Evolutionary conservation across 2,888 invertebrate species (phyloP).

Genomic region (Tuberolachnus salignus): DNA sequence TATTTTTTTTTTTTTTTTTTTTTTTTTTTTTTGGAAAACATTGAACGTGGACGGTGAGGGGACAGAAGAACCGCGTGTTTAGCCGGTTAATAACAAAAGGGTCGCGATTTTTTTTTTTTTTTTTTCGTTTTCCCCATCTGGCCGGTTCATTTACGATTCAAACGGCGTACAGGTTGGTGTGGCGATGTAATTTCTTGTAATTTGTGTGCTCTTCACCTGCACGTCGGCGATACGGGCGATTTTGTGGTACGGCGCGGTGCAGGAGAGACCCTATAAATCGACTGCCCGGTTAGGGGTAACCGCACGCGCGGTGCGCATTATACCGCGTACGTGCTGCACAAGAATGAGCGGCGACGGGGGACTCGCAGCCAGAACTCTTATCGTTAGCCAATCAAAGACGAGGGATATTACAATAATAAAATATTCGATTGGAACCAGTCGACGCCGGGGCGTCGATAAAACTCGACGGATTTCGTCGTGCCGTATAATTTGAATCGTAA

Average conservation of each 20-base stretch:
- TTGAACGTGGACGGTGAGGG: no score
- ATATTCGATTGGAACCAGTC: no score
- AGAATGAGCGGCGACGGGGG: background rate
- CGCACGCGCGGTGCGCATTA: background rate
- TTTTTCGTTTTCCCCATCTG: background rate
- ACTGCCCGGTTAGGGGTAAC: background rate
- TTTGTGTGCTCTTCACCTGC: background rate
- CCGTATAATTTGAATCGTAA: no score
- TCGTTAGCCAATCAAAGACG: no score
- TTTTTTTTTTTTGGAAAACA: no score
- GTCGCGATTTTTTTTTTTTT: background rate
- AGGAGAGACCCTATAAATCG: background rate
- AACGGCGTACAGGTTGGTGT: background rate
- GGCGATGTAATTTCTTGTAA: background rate
- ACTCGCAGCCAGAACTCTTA: background rate
- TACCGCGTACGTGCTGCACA: background rate
- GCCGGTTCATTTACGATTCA: slow-evolving; percentile 18
- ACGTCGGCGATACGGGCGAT: no score
- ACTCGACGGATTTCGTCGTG: no score
- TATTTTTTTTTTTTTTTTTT: no score
- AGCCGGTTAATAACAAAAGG: background rate
- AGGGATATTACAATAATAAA: no score
- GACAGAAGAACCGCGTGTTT: background rate
- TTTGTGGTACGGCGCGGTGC: no score
- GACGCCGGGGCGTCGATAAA: no score